These are phyloP conservation scores for Epinephelus fuscoguttatus DNA, from an alignment of 2,113 vertebrate genomes.

Conservation along the genomic window DNA sequence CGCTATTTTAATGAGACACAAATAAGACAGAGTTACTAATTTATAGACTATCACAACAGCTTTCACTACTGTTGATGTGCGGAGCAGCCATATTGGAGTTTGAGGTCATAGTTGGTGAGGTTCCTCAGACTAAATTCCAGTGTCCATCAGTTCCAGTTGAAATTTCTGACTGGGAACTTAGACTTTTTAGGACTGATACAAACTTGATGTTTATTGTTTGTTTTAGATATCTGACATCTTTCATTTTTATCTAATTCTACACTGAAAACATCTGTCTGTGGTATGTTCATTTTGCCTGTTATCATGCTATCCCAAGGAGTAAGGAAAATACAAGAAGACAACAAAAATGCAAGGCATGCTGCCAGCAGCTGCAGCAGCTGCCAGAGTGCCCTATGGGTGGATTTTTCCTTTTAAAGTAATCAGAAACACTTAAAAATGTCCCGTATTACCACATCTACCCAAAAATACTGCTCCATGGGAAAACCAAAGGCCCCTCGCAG, in stretches of 20 bases:
- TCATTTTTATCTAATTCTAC: not conserved
- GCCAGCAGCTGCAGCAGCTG: conserved; percentile 29
- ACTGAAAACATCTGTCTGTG: conserved; percentile 38
- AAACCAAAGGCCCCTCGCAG: conserved; percentile 28
- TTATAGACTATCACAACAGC: too few relatives aligned
- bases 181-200: not conserved
- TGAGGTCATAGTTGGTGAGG: too few relatives aligned
- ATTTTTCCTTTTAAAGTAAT: conserved; percentile 47
- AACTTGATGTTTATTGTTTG: not conserved
- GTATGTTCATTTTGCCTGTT: not conserved
- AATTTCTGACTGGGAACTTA: too few relatives aligned
- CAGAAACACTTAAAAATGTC: conserved; percentile 32
- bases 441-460: not conserved
- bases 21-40: too few relatives aligned
- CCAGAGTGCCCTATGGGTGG: not conserved
- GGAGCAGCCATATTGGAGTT: too few relatives aligned
- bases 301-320: not conserved
- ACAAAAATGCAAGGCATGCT: conserved; percentile 14
- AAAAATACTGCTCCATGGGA: conserved; percentile 28
- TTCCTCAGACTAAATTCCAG: too few relatives aligned
- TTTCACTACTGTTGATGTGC: too few relatives aligned
- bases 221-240: not conserved
- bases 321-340: conserved; percentile 16
- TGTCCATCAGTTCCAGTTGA: too few relatives aligned
- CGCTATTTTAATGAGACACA: too few relatives aligned